Conservation (phyloP, 2,888 invertebrate species). For the Allacma fusca region DNA sequence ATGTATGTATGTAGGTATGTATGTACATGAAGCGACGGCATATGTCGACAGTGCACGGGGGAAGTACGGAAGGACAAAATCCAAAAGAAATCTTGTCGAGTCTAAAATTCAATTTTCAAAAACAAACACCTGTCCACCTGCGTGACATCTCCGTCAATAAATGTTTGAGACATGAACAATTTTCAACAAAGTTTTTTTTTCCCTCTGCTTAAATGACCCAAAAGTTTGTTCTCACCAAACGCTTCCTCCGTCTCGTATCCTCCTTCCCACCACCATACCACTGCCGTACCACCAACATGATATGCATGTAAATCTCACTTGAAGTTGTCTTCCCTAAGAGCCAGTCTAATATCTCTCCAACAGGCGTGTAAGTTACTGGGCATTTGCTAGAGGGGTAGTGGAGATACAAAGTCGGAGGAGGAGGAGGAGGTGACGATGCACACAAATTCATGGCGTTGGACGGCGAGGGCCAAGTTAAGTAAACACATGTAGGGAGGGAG, state of each 20-base stretch:
- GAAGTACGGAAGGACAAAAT: conserved; percentile 17
- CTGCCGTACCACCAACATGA: not conserved
- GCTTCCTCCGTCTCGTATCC: not conserved
- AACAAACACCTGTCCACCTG: conserved; percentile 44
- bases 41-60: too few species aligned
- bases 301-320: conserved; percentile 13
- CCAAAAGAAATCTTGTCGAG: conserved; percentile 33
- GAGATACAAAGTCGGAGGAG: not conserved
- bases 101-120: conserved; percentile 41
- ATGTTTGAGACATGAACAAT: conserved; percentile 28
- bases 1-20: not conserved
- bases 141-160: conserved; percentile 39
- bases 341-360: not conserved
- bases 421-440: not conserved
- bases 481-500: not conserved
- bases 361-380: not conserved
- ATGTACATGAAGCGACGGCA: too few species aligned
- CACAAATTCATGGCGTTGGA: not conserved
- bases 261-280: not conserved
- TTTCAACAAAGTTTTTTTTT: conserved; percentile 31
- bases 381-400: not conserved
- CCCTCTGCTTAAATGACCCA: conserved; percentile 28
- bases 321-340: not conserved
- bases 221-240: conserved; percentile 14
- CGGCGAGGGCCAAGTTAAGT: not conserved